A percentile compares a stretch with the other conserved stretches of the same genome.
These are phyloP conservation scores for Aplodontia rufa DNA, from an alignment of 2,113 vertebrate genomes.

Conservation along the genomic window DNA sequence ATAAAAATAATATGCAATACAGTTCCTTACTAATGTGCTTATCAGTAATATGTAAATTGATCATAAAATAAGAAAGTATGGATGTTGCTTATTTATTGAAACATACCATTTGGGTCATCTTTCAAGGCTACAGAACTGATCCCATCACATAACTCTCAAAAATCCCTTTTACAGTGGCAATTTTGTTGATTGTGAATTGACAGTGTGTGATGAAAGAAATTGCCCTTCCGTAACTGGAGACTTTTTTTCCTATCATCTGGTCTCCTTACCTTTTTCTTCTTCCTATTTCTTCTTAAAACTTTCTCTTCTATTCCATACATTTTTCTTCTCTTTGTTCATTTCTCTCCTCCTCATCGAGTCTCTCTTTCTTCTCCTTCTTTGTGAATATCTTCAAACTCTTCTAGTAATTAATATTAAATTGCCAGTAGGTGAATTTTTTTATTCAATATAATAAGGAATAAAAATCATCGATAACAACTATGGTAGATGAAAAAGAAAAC, in stretches of 20 bases:
- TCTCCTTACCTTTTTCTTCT: background rate
- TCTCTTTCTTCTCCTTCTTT: background rate
- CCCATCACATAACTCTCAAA: background rate
- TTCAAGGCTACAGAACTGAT: background rate
- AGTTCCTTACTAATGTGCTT: background rate
- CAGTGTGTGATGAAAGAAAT: background rate
- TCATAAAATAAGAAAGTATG: background rate
- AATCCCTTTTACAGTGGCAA: background rate
- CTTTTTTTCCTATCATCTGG: background rate
- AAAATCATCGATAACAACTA: background rate
- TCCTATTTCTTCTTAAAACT: background rate
- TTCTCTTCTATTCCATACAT: background rate
- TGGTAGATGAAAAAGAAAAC: background rate
- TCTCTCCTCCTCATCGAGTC: background rate
- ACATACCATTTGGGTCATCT: background rate
- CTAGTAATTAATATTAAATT: background rate
- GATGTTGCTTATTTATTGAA: background rate
- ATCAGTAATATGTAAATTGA: conserved; percentile 16
- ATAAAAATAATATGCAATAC: background rate
- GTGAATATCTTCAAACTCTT: background rate
- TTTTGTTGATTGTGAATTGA: background rate
- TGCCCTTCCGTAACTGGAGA: background rate
- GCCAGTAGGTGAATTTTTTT: background rate
- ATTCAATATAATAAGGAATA: background rate
- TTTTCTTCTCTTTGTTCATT: background rate